These are phyloP conservation scores for Catocala sponsa DNA, from an alignment of 2,888 invertebrate genomes.

Conservation along the genomic window DNA sequence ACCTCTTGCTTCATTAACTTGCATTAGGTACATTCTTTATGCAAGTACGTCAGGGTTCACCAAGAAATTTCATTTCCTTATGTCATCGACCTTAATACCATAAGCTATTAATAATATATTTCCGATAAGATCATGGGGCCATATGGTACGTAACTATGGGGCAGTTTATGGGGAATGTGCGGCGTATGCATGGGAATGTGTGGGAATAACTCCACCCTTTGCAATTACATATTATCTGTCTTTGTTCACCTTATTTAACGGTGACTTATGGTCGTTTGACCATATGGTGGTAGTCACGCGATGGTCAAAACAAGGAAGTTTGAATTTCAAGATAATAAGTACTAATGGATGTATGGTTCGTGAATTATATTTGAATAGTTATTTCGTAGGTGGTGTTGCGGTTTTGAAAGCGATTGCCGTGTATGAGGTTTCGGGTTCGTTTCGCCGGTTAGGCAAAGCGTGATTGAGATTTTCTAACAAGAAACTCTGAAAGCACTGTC, in stretches of 20 bases:
- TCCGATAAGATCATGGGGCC: constrained; percentile 64
- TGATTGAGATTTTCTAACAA: too few relatives aligned
- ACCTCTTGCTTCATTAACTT: too few relatives aligned
- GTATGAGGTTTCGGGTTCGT: too few relatives aligned
- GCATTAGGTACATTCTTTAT: too few relatives aligned
- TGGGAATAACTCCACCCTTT: constrained; percentile 80
- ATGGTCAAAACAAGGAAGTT: constrained; percentile 38
- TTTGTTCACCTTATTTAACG: constrained; percentile 72
- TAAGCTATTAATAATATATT: constrained; percentile 59
- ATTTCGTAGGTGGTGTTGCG: too few relatives aligned
- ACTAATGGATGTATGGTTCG: constrained; percentile 9
- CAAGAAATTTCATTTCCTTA: constrained; percentile 35
- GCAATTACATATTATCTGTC: constrained; percentile 71
- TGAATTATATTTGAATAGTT: too few relatives aligned
- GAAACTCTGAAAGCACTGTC: too few relatives aligned
- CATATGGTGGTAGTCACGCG: constrained; percentile 71
- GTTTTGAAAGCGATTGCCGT: too few relatives aligned
- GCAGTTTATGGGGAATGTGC: constrained; percentile 21
- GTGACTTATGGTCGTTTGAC: constrained; percentile 83
- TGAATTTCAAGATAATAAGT: constrained; percentile 26
- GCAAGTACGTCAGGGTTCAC: too few relatives aligned
- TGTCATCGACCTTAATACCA: constrained; percentile 27
- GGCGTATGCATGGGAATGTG: constrained; percentile 77
- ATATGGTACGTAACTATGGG: constrained; percentile 59
- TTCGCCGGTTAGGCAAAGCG: too few relatives aligned